A percentile compares a stretch with the other conserved stretches of the same genome.
Conservation (phyloP, 2,888 invertebrate genomes). For the Torymus aiolomorphi region DNA sequence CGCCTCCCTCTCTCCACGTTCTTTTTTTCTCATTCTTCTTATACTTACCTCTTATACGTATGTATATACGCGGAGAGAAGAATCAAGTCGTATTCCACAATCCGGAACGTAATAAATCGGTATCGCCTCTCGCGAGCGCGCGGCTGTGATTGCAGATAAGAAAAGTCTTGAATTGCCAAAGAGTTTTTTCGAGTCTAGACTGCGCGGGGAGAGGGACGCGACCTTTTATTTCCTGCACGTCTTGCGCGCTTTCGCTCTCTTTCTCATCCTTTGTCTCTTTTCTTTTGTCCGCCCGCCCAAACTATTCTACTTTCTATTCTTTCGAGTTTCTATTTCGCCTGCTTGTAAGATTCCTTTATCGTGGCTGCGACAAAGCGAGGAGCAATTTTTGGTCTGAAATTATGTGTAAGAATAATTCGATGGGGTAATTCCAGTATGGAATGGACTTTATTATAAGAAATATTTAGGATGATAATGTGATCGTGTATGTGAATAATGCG, state of each 20-base stretch:
- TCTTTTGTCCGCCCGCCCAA: neutral
- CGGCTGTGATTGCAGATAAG: slow-evolving; percentile 55
- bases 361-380: no score
- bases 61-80: slow-evolving; percentile 8
- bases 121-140: slow-evolving; percentile 40
- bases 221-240: slow-evolving; percentile 49
- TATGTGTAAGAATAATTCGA: no score
- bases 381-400: no score
- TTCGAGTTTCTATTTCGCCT: neutral
- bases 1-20: neutral
- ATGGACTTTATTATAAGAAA: no score
- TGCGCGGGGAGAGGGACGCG: neutral
- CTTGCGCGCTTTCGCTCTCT: neutral
- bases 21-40: neutral
- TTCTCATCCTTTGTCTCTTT: slow-evolving; percentile 4
- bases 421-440: no score
- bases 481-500: no score
- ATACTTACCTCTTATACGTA: slow-evolving; percentile 1
- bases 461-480: no score
- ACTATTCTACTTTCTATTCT: neutral
- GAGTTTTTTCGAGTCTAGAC: slow-evolving; percentile 54
- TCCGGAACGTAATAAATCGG: slow-evolving; percentile 56
- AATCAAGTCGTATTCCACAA: slow-evolving; percentile 51
- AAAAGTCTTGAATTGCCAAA: slow-evolving; percentile 53
- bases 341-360: no score